Base-by-base conservation (phyloP, 2,888 invertebrate genomes). In the Andrena flavipes region DNA sequence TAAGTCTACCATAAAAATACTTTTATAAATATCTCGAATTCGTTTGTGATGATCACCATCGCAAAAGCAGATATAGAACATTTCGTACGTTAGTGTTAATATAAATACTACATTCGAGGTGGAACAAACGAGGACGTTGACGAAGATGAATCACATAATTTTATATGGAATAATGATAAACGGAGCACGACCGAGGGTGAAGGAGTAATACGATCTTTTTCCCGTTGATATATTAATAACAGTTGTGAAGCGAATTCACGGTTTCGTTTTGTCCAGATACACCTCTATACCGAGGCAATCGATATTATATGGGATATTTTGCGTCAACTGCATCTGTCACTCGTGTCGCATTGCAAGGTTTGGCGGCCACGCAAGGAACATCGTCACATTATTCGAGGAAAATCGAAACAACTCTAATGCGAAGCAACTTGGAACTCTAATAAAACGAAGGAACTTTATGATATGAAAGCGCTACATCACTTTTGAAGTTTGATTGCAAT, bases 231-330 rank as follows among this genome's bases (percentile, higher is more conserved):
- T 80, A 82, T 84, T 78, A 86, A 86, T 84, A 79, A 78, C 80
- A 77, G 80, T 80, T 86, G 76, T 71, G 72, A 56, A 69, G 79
- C 77, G 76, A 65, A 88, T 88, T 86, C 83, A 88, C 80, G 80
- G 79, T 77, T 79, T 80, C 74, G 81, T 78, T 76, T 88, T 68
- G 67, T 81, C 51, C 74, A 76, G 81, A 77, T 79, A 84, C 71
- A 81, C 74, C 56, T 74, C 71, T 80, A 76, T 73, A 60, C 64
- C 67, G 77, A 74, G 62, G 80, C 71, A 84, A 88, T 88, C 88
- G 87, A 88, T 88, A 88, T 88, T 88, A 88, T 88, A 88, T 88
- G 88, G 88, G 88, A 88, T 85, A 87, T 88, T 88, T 73, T 75
- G 87, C 85, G 88, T 87, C 88, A 85, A 82, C 82, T 85, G 82